Percentiles rank a stretch among this genome's conserved stretches.
These are phyloP conservation scores for Sparidentex hasta DNA, from an alignment of 2,797 vertebrate genomes.

Conservation along the genomic window DNA sequence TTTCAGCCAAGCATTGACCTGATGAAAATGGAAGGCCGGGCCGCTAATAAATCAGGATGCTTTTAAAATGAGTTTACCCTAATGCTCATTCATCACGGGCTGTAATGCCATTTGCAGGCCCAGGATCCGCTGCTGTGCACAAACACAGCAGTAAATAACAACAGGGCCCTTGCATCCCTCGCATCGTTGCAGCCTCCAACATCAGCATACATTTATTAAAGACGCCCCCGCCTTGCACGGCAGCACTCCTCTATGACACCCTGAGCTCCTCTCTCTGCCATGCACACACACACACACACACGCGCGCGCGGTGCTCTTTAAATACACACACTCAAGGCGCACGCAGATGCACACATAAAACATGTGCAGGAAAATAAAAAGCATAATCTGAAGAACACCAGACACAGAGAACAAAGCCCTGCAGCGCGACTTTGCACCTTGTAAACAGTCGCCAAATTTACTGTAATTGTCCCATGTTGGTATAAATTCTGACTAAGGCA, in stretches of 20 bases:
- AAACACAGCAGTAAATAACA: conserved; percentile 99
- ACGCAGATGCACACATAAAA: conserved; percentile 71
- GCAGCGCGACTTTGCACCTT: conserved; percentile 87
- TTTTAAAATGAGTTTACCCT: conserved; percentile 99
- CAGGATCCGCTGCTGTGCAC: conserved; percentile 92
- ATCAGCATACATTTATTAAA: conserved; percentile 98
- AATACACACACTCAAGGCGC: conserved; percentile 62
- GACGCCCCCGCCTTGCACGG: conserved; percentile 83
- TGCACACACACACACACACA: conserved; percentile 46
- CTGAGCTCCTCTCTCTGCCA: conserved; percentile 72
- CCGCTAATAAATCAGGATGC: conserved; percentile 99
- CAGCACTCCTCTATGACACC: conserved; percentile 78
- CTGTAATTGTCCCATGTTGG: conserved; percentile 87
- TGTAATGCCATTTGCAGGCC: conserved; percentile 98
- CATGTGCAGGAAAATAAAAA: conserved; percentile 73
- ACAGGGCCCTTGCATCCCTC: conserved; percentile 90
- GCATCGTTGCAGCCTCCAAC: conserved; percentile 91
- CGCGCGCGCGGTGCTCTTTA: conserved; percentile 55
- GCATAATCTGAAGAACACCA: conserved; percentile 78
- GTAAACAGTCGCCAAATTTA: conserved; percentile 88
- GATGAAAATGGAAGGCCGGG: conserved; percentile 99
- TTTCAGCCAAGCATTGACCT: conserved; percentile 99
- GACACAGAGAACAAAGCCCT: conserved; percentile 89
- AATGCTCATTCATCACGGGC: conserved; percentile 99
- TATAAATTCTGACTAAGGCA: conserved; percentile 85